These are phyloP conservation scores for Caenorhabditis remanei DNA, from an alignment of 1,140 invertebrate genomes.

Conservation along the genomic window DNA sequence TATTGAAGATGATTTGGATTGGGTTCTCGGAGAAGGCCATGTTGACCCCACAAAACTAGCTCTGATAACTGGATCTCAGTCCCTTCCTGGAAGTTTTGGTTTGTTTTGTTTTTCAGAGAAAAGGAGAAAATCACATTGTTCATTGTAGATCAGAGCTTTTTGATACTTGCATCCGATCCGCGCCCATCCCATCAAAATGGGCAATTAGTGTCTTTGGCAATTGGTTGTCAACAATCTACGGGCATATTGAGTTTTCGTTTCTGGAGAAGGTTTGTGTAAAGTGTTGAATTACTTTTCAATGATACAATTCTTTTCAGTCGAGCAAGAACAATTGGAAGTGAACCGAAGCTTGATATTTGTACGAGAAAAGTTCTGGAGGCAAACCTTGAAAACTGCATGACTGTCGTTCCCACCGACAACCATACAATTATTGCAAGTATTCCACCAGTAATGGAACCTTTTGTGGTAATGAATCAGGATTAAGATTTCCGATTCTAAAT, in stretches of 20 bases:
- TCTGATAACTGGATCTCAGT: constrained; percentile 64
- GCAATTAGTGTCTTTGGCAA: constrained; percentile 62
- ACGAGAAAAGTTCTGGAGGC: constrained; percentile 59
- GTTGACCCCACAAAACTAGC: constrained; percentile 58
- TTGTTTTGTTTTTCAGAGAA: constrained; percentile 1
- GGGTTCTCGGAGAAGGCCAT: constrained; percentile 63
- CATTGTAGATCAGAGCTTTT: constrained; percentile 60
- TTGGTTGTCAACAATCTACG: constrained; percentile 66
- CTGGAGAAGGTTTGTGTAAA: constrained; percentile 64
- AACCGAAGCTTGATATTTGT: constrained; percentile 66
- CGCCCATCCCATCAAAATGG: constrained; percentile 61
- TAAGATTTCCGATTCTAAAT: not conserved
- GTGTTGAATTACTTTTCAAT: not conserved
- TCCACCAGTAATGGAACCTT: constrained; percentile 66
- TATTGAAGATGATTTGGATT: constrained; percentile 65
- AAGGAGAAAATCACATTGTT: not conserved
- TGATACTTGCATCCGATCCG: constrained; percentile 67
- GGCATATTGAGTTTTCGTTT: constrained; percentile 66
- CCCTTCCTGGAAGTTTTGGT: constrained; percentile 55
- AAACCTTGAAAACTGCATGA: constrained; percentile 63
- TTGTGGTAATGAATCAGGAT: constrained; percentile 56
- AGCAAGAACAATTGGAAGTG: constrained; percentile 54
- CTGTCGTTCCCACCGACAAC: constrained; percentile 62
- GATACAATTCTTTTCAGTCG: constrained; percentile 34
- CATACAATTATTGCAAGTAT: constrained; percentile 66